Base-by-base conservation (phyloP, 2,888 invertebrate genomes). In the Furcula furcula region DNA sequence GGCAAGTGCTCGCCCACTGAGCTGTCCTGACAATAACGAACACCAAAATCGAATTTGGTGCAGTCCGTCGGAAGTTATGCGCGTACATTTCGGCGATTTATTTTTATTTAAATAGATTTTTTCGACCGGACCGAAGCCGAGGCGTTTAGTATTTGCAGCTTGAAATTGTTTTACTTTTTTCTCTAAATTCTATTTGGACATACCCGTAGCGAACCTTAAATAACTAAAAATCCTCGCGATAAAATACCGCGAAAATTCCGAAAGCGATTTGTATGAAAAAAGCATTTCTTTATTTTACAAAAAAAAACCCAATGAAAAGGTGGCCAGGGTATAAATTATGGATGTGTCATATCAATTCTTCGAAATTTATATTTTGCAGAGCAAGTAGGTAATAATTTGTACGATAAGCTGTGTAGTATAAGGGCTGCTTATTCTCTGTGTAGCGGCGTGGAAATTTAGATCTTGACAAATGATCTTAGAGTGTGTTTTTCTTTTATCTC, bases 351-450 rank as follows among this genome's bases (percentile, higher is more conserved):
- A n/a, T 23, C 22, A 23, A 23, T 23, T 22, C 12, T 11, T 23
- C 2, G 10, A 11, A 11, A 12, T 23, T 23, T 23, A 23, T 23
- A 11, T 21, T 23, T 23, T 7, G 22, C 22, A 5, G 10, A 6
- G 22, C 9, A 23, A 23, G 22, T 23, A 23, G 2, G 22, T 23
- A 23, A 23, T 23, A 23, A 23, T 23, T 23, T 23, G 4, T 23
- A 12, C 12, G 22, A 11, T 11, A 23, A 7, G 22, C 3, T 12
- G n/a, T 23, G n/a, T n/a, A n/a, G n/a, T n/a, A n/a, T n/a, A n/a
- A 4, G 6, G 12, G 11, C 11, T 23, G 22, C 22, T 23, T 23
- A 11, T 23, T 11, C 6, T 11, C 22, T 7, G 7, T 2, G 4
- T 12, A 23, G 3, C 22, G 22, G 12, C 11, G 10, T 23, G 22